phyloP scores from a whole-genome alignment of 2,113 vertebrate species.

The Osmerus mordax region DNA sequence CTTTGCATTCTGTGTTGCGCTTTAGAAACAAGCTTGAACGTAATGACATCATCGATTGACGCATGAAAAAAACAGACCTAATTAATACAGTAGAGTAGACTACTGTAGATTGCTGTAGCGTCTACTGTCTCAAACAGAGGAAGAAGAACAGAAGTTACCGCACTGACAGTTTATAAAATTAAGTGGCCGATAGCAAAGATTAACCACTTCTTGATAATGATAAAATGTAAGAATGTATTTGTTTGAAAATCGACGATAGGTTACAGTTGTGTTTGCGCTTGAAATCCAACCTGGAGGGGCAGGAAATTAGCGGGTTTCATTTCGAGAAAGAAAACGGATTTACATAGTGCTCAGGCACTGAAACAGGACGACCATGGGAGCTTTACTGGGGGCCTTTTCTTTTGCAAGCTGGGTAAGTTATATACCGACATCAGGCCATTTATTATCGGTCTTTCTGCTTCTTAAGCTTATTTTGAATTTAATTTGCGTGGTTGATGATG shows the following conservation, averaged over 20 bases:
- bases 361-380: conserved; percentile 55
- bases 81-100: too few relatives aligned
- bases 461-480: too few relatives aligned
- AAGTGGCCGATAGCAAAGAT: not conserved
- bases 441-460: not conserved
- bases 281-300: conserved; percentile 19
- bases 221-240: not conserved
- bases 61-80: not conserved
- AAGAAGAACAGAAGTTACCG: not conserved
- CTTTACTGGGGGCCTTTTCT: conserved; percentile 52
- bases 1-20: too few relatives aligned
- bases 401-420: conserved; percentile 54
- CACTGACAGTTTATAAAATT: not conserved
- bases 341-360: not conserved
- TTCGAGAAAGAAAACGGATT: not conserved
- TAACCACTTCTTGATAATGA: not conserved
- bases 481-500: not conserved
- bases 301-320: not conserved
- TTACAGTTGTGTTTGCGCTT: not conserved
- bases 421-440: not conserved
- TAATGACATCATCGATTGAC: conserved; percentile 29
- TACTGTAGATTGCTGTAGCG: too few relatives aligned
- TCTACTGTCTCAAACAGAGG: not conserved
- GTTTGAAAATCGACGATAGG: not conserved
- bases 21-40: conserved; percentile 1